Base-by-base conservation (phyloP, 2,797 vertebrate genomes). In the Lycodopsis pacificus region DNA sequence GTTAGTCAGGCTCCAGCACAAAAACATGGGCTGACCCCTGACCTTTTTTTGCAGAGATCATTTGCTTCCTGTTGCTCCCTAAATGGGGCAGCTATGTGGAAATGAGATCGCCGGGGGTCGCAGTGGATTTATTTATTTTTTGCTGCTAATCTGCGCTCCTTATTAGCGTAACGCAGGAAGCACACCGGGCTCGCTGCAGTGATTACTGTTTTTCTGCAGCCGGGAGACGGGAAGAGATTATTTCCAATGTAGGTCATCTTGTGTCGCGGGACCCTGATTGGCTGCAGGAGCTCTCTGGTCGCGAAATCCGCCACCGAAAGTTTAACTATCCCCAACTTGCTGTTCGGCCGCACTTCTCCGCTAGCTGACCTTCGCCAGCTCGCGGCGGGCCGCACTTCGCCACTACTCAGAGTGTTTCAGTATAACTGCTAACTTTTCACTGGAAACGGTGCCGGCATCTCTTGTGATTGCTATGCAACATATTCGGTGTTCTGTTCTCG, bases 61-160 rank as follows among this genome's bases (percentile, higher is more conserved):
- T 82, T 83, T 77, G 83, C 90, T 92, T 92, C 88, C 91, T 92
- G 83, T 91, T 91, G 83, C 89, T 82, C 63, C 68, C 76, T 80
- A 75, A 85, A 86, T 38, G 68, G 68, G 44, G 66, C 84, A 89
- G 90, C 86, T 87, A 84, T 5, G 81, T 77, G 25, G 73, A 89
- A 83, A 84, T 85, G 79, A 85, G 87, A 86, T 84, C 83, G 78
- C 34, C 4, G 49, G 84, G 91, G 92, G 91, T 93, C 91, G 92
- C 44, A 10, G 68, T 48, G 48, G 83, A 76, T 46, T 9, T 48
- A 8, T 36, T 36, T 34, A 7, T 36, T 78, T 86, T 71, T 70
- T 74, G 63, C 84, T 80, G 76, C 76, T 70, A 81, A 74, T 57
- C 76, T 54, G 36, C 25, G 4, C 36, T 56, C 46, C 77, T 84